phyloP scores from a whole-genome alignment of 2,113 vertebrate genomes.

The Passer montanus region DNA sequence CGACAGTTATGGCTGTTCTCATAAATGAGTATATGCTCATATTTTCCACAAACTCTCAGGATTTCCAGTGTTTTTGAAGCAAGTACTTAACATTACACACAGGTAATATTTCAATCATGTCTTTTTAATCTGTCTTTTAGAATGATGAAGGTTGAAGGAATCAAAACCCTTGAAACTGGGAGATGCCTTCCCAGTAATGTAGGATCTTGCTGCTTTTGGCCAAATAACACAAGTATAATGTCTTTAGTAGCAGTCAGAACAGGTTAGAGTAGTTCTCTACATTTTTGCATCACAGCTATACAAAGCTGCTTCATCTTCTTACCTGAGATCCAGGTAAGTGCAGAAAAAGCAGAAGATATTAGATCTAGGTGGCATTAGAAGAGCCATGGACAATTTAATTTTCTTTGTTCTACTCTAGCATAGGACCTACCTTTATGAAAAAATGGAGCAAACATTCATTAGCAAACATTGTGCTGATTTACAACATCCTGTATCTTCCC shows the following conservation, averaged over 20 bases:
- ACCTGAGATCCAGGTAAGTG: neutral
- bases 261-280: neutral
- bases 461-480: neutral
- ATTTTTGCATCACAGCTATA: neutral
- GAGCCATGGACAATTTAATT: neutral
- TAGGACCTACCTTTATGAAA: neutral
- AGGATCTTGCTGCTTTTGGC: neutral
- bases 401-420: neutral
- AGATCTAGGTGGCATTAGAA: neutral
- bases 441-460: neutral
- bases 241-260: neutral
- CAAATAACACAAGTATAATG: neutral
- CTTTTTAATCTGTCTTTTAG: neutral
- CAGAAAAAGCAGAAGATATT: neutral
- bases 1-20: neutral
- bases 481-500: neutral
- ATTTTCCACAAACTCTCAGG: neutral
- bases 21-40: neutral
- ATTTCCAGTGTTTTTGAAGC: neutral
- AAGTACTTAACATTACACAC: neutral
- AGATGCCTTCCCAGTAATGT: neutral
- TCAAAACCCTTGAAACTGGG: neutral
- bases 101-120: neutral
- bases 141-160: neutral
- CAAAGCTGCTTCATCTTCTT: neutral